These are phyloP conservation scores for Folsomia candida DNA, from an alignment of 2,888 invertebrate genomes.

Conservation along the genomic window DNA sequence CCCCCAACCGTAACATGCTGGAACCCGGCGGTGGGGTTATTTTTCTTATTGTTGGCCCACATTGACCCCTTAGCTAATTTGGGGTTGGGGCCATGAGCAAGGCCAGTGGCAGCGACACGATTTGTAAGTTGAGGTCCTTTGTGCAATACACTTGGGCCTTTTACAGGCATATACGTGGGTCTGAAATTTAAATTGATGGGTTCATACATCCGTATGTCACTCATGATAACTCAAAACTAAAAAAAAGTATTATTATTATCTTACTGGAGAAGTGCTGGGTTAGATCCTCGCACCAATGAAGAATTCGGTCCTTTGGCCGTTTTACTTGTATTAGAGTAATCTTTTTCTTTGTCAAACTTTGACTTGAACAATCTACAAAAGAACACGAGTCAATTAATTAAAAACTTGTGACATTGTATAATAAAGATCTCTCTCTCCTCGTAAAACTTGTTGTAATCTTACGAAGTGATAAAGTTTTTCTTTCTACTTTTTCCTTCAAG, in stretches of 20 bases:
- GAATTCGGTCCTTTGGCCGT: slow-evolving; percentile 47
- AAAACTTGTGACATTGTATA: too few relatives aligned
- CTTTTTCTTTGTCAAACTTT: slow-evolving; percentile 40
- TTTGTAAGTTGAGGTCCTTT: slow-evolving; percentile 69
- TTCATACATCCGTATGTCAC: not conserved
- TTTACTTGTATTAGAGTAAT: slow-evolving; percentile 35
- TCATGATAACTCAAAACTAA: not conserved
- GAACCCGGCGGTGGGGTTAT: slow-evolving; percentile 5
- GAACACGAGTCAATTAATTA: too few relatives aligned
- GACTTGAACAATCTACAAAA: slow-evolving; percentile 42
- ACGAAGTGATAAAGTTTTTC: slow-evolving; percentile 50
- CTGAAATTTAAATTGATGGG: slow-evolving; percentile 21
- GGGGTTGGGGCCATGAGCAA: slow-evolving; percentile 65
- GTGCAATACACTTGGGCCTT: slow-evolving; percentile 55
- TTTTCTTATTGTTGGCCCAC: slow-evolving; percentile 34
- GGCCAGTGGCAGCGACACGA: slow-evolving; percentile 74
- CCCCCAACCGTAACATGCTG: slow-evolving; percentile 42
- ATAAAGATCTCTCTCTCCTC: too few relatives aligned
- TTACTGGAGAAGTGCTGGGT: slow-evolving; percentile 48
- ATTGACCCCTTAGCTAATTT: slow-evolving; percentile 42
- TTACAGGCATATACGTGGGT: slow-evolving; percentile 39
- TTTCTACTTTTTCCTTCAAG: slow-evolving; percentile 44
- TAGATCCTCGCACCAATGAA: slow-evolving; percentile 45
- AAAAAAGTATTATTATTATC: not conserved
- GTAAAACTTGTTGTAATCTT: slow-evolving; percentile 28